These are phyloP conservation scores for Linurgus olivaceus DNA, from an alignment of 2,797 vertebrate species.

Conservation along the genomic window DNA sequence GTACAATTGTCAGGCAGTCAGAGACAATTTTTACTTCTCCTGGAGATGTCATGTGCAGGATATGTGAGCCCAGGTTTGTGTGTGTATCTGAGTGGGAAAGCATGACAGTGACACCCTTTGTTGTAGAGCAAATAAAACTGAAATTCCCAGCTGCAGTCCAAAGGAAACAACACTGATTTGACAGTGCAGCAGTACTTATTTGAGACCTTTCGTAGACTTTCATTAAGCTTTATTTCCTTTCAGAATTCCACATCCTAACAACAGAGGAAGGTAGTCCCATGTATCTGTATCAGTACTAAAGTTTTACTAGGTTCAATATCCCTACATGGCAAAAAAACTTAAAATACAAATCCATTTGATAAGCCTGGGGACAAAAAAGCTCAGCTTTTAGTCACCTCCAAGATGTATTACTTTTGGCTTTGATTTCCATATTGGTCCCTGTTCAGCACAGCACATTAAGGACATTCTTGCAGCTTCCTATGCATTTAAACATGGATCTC, in stretches of 20 bases:
- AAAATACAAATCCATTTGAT: background rate
- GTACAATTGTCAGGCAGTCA: background rate
- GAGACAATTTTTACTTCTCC: background rate
- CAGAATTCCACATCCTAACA: background rate
- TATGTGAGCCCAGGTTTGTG: background rate
- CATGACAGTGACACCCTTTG: background rate
- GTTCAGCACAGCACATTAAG: background rate
- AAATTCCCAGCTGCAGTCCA: background rate
- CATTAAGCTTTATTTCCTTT: background rate
- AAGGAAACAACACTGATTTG: background rate
- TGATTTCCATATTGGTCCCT: background rate
- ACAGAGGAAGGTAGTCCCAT: background rate
- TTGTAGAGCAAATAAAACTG: background rate
- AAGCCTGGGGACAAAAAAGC: background rate
- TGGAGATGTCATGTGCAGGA: background rate
- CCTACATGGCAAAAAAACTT: background rate
- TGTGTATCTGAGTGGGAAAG: background rate
- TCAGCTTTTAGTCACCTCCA: background rate
- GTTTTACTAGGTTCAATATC: background rate
- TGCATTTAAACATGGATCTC: fast-evolving
- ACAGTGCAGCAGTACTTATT: background rate
- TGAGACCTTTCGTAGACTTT: background rate
- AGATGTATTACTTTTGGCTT: background rate
- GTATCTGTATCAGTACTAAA: background rate
- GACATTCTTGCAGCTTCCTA: background rate